Conservation (phyloP, 2,113 vertebrate genomes). For the Podarcis muralis region DNA sequence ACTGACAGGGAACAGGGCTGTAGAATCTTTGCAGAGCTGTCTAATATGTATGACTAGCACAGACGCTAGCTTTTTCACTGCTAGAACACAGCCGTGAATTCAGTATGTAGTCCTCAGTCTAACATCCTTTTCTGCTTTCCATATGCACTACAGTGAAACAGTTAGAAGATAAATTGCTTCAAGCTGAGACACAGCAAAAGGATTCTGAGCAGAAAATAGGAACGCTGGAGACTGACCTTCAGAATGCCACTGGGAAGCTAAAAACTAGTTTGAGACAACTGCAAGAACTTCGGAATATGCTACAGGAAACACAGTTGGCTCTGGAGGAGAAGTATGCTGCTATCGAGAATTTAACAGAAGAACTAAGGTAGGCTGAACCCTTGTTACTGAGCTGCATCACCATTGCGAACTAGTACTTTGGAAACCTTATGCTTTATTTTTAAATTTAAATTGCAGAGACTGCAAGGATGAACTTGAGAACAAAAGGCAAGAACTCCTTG, state of each 20-base stretch:
- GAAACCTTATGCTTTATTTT: background rate
- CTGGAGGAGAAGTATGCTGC: conserved; percentile 85
- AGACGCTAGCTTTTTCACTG: no score
- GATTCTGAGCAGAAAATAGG: conserved; percentile 85
- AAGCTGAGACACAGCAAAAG: conserved; percentile 79
- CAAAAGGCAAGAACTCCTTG: conserved; percentile 87
- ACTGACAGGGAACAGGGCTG: no score
- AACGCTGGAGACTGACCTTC: conserved; percentile 87
- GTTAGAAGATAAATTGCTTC: conserved; percentile 88
- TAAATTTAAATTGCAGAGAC: conserved; percentile 76
- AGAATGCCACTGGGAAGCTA: conserved; percentile 84
- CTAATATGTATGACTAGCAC: no score
- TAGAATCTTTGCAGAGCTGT: no score
- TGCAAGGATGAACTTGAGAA: conserved; percentile 89
- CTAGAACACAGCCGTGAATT: no score
- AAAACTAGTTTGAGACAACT: conserved; percentile 82
- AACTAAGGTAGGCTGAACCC: conserved; percentile 80
- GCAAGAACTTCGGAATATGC: conserved; percentile 82
- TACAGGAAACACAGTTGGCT: conserved; percentile 86
- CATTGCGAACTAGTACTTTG: background rate
- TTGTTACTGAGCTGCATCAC: conserved; percentile 1
- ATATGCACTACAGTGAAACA: conserved; percentile 78
- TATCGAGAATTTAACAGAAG: conserved; percentile 84
- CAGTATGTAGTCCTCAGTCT: no score
- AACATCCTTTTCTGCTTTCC: conserved; percentile 22